Evolutionary conservation across 2,888 invertebrate species (phyloP).

Genomic region (Abrostola triplasia): DNA sequence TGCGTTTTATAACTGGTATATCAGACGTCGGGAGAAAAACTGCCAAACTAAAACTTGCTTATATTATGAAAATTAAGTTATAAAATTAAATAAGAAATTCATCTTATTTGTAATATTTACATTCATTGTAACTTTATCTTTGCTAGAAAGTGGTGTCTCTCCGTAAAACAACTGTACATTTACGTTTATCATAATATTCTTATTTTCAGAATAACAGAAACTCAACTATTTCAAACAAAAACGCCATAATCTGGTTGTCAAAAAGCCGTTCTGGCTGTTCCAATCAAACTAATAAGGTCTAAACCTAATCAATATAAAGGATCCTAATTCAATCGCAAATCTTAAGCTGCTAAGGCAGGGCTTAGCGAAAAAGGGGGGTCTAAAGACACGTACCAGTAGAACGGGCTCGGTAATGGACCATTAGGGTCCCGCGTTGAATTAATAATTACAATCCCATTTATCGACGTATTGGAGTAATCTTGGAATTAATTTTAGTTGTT

Average conservation of each 20-base stretch:
- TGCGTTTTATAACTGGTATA: too few relatives aligned
- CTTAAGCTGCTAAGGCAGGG: conserved; percentile 1
- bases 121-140: too few relatives aligned
- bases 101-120: too few relatives aligned
- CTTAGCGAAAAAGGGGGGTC: not conserved
- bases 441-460: conserved; percentile 26
- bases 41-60: too few relatives aligned
- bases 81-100: too few relatives aligned
- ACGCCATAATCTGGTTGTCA: not conserved
- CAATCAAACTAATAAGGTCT: not conserved
- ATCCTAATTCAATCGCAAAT: not conserved
- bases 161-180: too few relatives aligned
- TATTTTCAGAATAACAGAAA: too few relatives aligned
- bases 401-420: conserved; percentile 8
- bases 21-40: too few relatives aligned
- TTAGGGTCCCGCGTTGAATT: conserved; percentile 25
- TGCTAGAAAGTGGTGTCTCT: too few relatives aligned
- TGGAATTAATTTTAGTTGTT: not conserved
- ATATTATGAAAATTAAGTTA: too few relatives aligned
- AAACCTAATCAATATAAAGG: conserved; percentile 1
- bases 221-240: too few relatives aligned
- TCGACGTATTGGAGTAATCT: conserved; percentile 11
- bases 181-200: too few relatives aligned
- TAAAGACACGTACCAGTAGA: not conserved
- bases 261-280: not conserved